Conservation (phyloP, 2,797 vertebrate species). For the Falco columbarius region DNA sequence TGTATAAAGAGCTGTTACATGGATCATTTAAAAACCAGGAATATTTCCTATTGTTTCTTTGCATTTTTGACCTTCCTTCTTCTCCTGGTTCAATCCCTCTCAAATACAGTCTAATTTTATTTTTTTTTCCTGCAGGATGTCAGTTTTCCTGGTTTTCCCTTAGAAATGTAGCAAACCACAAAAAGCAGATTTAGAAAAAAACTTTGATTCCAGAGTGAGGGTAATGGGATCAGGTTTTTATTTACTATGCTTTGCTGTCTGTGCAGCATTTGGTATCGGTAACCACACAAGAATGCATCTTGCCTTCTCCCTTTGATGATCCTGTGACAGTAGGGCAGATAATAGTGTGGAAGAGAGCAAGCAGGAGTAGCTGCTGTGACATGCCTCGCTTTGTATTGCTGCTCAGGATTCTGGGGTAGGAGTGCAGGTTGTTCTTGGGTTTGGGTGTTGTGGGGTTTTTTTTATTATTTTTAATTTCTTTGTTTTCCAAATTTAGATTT, state of each 20-base stretch:
- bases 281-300: background rate
- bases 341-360: background rate
- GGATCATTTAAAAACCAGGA: background rate
- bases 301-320: background rate
- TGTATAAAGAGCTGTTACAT: background rate
- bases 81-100: background rate
- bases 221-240: background rate
- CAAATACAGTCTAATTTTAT: background rate
- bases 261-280: background rate
- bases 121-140: background rate
- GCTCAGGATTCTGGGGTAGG: background rate
- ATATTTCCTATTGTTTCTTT: background rate
- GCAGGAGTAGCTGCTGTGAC: background rate
- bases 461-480: too few relatives aligned
- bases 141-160: background rate
- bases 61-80: slow-evolving; percentile 29
- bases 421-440: background rate
- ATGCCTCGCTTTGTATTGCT: background rate
- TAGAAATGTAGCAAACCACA: background rate
- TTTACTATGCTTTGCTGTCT: background rate
- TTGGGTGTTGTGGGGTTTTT: rapidly evolving
- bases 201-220: background rate
- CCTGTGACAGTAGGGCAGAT: background rate
- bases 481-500: background rate
- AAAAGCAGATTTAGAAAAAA: background rate